Conservation (phyloP, 2,888 invertebrate genomes). For the Himalopsyche japonica region DNA sequence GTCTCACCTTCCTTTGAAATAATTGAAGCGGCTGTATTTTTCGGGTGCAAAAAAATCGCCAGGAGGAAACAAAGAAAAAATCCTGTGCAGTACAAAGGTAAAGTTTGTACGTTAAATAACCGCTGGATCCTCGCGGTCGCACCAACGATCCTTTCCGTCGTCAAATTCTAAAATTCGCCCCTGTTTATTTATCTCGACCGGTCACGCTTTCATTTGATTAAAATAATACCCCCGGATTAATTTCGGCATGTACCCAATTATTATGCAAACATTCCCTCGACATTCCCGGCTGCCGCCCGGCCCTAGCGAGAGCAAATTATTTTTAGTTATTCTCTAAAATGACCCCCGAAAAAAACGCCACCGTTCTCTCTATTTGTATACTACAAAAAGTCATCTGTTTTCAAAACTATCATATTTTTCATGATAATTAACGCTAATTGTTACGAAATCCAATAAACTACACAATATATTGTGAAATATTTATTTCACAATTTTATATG, state of each 20-base stretch:
- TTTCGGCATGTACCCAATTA: constrained; percentile 1
- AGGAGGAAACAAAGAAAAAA: not conserved
- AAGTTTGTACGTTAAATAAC: not conserved
- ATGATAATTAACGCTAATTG: no score
- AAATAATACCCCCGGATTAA: constrained; percentile 1
- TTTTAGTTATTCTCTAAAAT: not conserved
- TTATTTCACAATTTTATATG: no score
- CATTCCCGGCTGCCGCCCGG: not conserved
- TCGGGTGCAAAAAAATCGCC: not conserved
- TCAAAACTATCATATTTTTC: not conserved
- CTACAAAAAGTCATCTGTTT: not conserved
- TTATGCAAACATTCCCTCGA: not conserved
- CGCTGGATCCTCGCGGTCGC: not conserved
- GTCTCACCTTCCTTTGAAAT: not conserved
- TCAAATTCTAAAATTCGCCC: not conserved
- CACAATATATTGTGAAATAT: no score
- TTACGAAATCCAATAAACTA: no score
- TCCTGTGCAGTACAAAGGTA: not conserved
- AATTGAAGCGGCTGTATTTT: not conserved
- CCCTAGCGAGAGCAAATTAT: not conserved
- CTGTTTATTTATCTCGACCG: not conserved
- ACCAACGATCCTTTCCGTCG: not conserved
- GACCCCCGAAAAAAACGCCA: not conserved
- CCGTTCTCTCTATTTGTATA: not conserved
- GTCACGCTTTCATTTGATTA: constrained; percentile 1